Conservation (phyloP, 2,797 vertebrate genomes). For the Leptatherina wallacei region DNA sequence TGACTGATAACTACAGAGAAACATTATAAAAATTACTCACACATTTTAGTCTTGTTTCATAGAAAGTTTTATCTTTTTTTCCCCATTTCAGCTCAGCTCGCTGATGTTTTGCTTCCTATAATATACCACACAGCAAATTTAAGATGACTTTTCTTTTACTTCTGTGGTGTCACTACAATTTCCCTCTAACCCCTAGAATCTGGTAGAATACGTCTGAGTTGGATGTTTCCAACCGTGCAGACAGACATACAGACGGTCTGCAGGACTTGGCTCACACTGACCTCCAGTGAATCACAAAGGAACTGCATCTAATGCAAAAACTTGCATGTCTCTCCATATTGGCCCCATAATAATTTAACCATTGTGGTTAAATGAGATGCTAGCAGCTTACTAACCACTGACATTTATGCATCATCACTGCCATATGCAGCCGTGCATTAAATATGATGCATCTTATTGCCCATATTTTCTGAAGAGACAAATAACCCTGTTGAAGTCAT, state of each 20-base stretch:
- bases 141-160: neutral
- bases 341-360: neutral
- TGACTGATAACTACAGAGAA: neutral
- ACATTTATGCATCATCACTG: neutral
- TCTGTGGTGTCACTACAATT: neutral
- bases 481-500: neutral
- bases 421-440: neutral
- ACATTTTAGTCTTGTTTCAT: neutral
- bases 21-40: neutral
- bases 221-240: neutral
- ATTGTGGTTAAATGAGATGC: neutral
- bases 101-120: neutral
- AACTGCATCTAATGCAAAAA: slow-evolving; percentile 16
- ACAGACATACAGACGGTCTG: neutral
- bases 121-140: neutral
- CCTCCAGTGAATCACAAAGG: slow-evolving; percentile 39
- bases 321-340: neutral
- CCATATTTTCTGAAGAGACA: neutral
- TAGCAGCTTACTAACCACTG: too few species aligned
- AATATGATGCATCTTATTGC: neutral
- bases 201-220: neutral
- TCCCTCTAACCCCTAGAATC: neutral
- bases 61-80: neutral
- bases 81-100: neutral
- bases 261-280: slow-evolving; percentile 48